Evolutionary conservation across 2,797 vertebrate genomes (phyloP), one percentile per base, ranked within the genome.

Genomic region (Typhlichthys subterraneus): DNA sequence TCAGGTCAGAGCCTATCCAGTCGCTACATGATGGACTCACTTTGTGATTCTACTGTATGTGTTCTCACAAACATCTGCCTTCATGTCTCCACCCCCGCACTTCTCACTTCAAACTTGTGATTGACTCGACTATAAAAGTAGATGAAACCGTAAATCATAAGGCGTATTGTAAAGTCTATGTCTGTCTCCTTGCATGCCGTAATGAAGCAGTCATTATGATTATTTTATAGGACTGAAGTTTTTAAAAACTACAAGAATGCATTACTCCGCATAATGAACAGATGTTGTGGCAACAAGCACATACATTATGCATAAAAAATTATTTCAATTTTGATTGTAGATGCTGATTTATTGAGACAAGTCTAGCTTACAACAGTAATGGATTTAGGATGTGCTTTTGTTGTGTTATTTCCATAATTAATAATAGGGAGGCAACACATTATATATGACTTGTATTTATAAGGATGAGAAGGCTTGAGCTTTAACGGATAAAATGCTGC

Each of bases 291-390:
- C 95, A 97, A 97, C 94, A 96, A 91, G 95, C 94, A 91, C 94
- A 95, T 97, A 94, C 91, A 95, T 97, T 96, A 96, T 97, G 94
- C 94, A 97, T 94, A 93, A 95, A 95, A 95, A 97, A 95, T 94
- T 92, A 96, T 96, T 94, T 95, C 94, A 94, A 89, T 96, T 96
- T 96, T 97, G 95, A 95, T 97, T 96, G 94, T 95, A 94, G 94
- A 96, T 93, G 93, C 93, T 96, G 94, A 96, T 95, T 96, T 97
- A 96, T 96, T 96, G 95, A 96, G 95, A 95, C 91, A 95, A 94
- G 92, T 94, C 92, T 93, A 93, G 94, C 92, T 95, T 94, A 95
- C 94, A 95, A 94, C 92, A 94, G 92, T 96, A 96, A 94, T 96
- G 93, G 93, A 95, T 96, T 97, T 96, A 95, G 93, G 94, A 93